These are phyloP conservation scores for Bradysia coprophila DNA, from an alignment of 1,140 invertebrate genomes.

Conservation along the genomic window DNA sequence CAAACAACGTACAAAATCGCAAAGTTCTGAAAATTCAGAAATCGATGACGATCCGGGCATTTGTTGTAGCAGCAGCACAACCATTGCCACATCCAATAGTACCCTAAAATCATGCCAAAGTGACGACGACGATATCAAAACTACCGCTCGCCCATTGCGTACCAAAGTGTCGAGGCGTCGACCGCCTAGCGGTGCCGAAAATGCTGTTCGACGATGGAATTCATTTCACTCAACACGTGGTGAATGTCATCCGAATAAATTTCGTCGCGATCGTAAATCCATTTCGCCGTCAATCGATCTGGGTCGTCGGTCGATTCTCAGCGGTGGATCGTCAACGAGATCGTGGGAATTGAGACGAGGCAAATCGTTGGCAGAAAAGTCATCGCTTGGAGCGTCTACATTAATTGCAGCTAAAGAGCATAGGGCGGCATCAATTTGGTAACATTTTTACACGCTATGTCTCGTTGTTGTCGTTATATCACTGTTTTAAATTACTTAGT, in stretches of 20 bases:
- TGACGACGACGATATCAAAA: not conserved
- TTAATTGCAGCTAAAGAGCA: not conserved
- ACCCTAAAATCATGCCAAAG: not conserved
- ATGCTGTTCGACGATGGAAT: conserved; percentile 31
- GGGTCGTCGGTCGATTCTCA: not conserved
- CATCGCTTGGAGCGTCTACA: not conserved
- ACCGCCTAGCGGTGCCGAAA: not conserved
- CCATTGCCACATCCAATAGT: not conserved
- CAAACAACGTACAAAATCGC: not conserved
- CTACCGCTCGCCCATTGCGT: not conserved
- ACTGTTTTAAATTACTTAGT: not conserved
- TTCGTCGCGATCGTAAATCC: conserved; percentile 4
- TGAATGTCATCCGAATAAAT: conserved; percentile 5
- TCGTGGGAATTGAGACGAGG: not conserved
- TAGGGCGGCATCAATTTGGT: not conserved
- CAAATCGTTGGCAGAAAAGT: not conserved
- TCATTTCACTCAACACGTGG: conserved; percentile 24
- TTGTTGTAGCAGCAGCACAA: not conserved
- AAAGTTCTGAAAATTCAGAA: not conserved
- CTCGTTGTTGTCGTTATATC: not conserved
- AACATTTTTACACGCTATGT: not conserved
- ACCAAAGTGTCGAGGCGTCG: not conserved
- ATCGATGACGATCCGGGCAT: not conserved
- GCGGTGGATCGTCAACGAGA: not conserved
- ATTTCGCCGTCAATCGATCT: conserved; percentile 2